Evolutionary conservation across 2,113 vertebrate genomes (phyloP), one percentile per base, ranked within the genome.

Genomic region (Periophthalmus modestus): DNA sequence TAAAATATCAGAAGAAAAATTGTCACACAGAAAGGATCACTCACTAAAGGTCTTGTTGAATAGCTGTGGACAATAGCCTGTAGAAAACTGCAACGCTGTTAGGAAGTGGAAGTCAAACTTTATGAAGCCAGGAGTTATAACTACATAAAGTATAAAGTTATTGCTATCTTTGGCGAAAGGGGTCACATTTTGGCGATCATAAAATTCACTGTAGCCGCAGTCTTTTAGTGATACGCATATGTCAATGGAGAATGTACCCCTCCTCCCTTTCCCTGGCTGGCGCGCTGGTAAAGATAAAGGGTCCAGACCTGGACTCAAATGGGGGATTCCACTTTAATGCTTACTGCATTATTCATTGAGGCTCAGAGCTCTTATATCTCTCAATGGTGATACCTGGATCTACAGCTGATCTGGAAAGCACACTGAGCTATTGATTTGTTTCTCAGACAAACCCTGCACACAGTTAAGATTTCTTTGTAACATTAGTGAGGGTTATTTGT

Each of bases 131-230:
- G 11, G 7, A 39, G 33, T 65, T 65, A 65, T 65, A 43, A 13
- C 18, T 21, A 21, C 34, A 65, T 65, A 43, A 65, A 39, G 62
- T 12, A 12, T 43, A 7, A 65, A 43, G 62, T 65, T 65, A 65
- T 65, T 43, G 62, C 62, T 43, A n/a, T 65, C 18, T 39, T 65
- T 65, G 62, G 34, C 18, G 39, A 39, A 62, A 28, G 24, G 12
- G 34, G 62, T 63, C 61, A 65, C 36, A 65, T 13, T 65, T 65
- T 65, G 34, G 62, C 33, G 19, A 43, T 65, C 33, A 65, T 65
- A n/a, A 43, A 65, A n/a, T 65, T 11, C 10, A 36, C 18, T 65
- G 62, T 39, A 39, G 62, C 18, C 11, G 34, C 28, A 33, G 59
- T 33, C 59, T 36, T 36, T 34, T 19, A 34, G 61, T 34, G 16